phyloP scores from a whole-genome alignment of 2,113 vertebrate genomes.

The Ascaphus truei region DNA sequence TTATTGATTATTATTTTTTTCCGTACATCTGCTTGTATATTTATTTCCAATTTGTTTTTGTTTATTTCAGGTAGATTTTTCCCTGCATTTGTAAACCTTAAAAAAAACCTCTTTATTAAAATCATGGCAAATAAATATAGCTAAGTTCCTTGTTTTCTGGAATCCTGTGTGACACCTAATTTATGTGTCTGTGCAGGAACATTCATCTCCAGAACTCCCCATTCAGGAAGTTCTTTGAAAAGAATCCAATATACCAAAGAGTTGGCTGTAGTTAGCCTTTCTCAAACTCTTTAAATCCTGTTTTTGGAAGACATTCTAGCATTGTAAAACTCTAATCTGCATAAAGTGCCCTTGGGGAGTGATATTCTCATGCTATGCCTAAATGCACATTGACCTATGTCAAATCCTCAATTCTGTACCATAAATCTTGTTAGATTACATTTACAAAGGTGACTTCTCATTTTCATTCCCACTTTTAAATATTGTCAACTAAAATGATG shows the following conservation, averaged over 20 bases:
- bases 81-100: too few relatives aligned
- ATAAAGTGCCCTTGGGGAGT: conserved; percentile 11
- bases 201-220: too few relatives aligned
- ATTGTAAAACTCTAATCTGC: not conserved
- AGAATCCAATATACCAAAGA: not conserved
- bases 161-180: too few relatives aligned
- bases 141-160: too few relatives aligned
- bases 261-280: not conserved
- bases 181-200: too few relatives aligned
- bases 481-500: conserved; percentile 5
- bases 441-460: conserved; percentile 29
- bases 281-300: not conserved
- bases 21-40: too few relatives aligned
- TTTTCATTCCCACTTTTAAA: conserved; percentile 6
- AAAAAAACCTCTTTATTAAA: too few relatives aligned
- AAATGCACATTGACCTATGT: conserved; percentile 23
- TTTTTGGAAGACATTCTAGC: not conserved
- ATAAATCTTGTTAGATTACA: conserved; percentile 27
- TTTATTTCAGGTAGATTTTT: too few relatives aligned
- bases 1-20: too few relatives aligned
- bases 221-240: not conserved
- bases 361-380: conserved; percentile 1
- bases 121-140: too few relatives aligned
- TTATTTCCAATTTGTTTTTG: too few relatives aligned
- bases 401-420: conserved; percentile 3